These are phyloP conservation scores for Aquatica leii DNA, from an alignment of 2,888 invertebrate species.

Conservation along the genomic window DNA sequence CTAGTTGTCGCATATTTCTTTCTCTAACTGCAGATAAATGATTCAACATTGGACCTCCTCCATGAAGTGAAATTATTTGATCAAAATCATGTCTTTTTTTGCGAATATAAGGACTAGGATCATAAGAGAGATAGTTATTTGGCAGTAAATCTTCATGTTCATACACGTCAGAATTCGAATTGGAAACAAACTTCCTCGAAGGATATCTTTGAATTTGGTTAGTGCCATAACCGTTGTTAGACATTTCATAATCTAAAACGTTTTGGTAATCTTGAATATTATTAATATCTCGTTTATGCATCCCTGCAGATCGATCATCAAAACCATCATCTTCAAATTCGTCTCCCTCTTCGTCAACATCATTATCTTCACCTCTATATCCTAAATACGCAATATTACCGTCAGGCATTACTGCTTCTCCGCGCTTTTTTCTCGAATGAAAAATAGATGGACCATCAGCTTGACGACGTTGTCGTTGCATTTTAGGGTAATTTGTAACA, in stretches of 20 bases:
- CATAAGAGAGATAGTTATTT: constrained; percentile 33
- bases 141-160: constrained; percentile 16
- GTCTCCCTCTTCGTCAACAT: constrained; percentile 63
- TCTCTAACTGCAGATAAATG: constrained; percentile 47
- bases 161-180: constrained; percentile 39
- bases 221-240: constrained; percentile 5
- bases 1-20: constrained; percentile 45
- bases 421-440: constrained; percentile 49
- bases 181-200: constrained; percentile 31
- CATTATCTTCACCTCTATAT: constrained; percentile 54
- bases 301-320: constrained; percentile 60
- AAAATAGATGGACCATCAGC: not conserved
- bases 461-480: constrained; percentile 6
- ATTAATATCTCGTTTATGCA: constrained; percentile 47
- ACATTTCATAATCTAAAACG: constrained; percentile 12
- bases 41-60: constrained; percentile 43
- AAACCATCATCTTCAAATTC: constrained; percentile 64
- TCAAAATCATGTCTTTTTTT: constrained; percentile 45
- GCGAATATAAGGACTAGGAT: constrained; percentile 25
- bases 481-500: not conserved
- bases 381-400: constrained; percentile 60
- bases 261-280: constrained; percentile 15
- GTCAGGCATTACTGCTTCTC: constrained; percentile 56
- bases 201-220: constrained; percentile 13
- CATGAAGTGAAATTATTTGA: constrained; percentile 44